Conservation (phyloP, 2,888 invertebrate genomes). For the Tetrapedia diversipes region DNA sequence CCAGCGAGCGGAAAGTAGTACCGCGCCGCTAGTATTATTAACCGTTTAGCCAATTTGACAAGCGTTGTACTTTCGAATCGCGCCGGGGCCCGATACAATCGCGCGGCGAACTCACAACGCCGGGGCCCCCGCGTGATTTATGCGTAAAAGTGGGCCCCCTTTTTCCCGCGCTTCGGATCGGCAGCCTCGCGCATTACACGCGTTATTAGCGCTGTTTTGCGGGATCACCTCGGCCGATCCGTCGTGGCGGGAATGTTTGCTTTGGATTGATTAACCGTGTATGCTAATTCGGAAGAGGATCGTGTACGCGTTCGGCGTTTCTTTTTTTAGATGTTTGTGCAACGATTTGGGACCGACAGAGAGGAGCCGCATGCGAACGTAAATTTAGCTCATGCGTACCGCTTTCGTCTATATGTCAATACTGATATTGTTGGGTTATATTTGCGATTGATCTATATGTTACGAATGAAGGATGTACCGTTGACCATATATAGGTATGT, state of each 20-base stretch:
- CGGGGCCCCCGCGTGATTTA: constrained; percentile 40
- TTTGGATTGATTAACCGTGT: not conserved
- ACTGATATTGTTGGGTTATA: too few relatives aligned
- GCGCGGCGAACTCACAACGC: constrained; percentile 21
- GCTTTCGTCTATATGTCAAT: too few relatives aligned
- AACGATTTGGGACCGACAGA: too few relatives aligned
- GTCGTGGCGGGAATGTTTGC: not conserved
- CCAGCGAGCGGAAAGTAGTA: constrained; percentile 55
- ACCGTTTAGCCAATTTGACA: constrained; percentile 66
- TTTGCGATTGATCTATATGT: too few relatives aligned
- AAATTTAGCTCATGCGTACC: too few relatives aligned
- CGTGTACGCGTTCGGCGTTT: too few relatives aligned
- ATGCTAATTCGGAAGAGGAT: not conserved
- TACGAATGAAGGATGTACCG: too few relatives aligned
- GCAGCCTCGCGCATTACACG: constrained; percentile 36
- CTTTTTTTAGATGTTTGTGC: too few relatives aligned
- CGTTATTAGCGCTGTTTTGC: constrained; percentile 30
- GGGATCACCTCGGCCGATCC: constrained; percentile 1
- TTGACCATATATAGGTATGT: too few relatives aligned
- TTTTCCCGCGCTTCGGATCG: constrained; percentile 15
- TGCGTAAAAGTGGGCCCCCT: constrained; percentile 26
- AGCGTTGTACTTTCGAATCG: constrained; percentile 58
- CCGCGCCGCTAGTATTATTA: constrained; percentile 57
- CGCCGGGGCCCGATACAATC: constrained; percentile 28
- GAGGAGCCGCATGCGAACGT: too few relatives aligned